Conservation (phyloP, 2,888 invertebrate genomes). For the Acleris literana region DNA sequence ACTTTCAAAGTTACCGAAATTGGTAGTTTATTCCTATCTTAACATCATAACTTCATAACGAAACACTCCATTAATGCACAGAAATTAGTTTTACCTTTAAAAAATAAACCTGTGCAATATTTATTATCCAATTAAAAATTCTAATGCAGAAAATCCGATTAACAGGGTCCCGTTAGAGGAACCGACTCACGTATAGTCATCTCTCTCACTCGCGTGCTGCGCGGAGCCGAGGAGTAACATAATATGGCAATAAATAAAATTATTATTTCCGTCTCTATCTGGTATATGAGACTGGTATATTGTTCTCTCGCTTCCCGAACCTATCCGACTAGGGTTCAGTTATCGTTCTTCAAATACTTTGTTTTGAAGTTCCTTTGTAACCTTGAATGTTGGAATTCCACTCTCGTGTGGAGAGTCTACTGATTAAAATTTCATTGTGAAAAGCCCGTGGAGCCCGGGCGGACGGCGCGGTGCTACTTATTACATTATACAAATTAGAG, state of each 20-base stretch:
- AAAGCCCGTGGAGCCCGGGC: conserved; percentile 23
- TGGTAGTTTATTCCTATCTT: too few relatives aligned
- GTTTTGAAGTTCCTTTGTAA: conserved; percentile 73
- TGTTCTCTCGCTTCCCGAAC: conserved; percentile 53
- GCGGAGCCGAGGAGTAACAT: conserved; percentile 62
- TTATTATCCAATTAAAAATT: conserved; percentile 50
- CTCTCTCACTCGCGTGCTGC: conserved; percentile 59
- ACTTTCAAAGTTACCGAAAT: too few relatives aligned
- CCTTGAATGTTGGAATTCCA: conserved; percentile 73
- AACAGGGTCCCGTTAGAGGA: conserved; percentile 49
- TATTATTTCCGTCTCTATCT: conserved; percentile 55
- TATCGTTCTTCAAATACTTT: conserved; percentile 78
- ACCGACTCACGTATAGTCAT: conserved; percentile 55
- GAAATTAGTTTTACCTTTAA: background rate
- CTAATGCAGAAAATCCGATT: conserved; percentile 54
- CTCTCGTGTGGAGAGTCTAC: conserved; percentile 44
- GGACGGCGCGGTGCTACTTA: conserved; percentile 11
- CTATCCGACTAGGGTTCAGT: conserved; percentile 62
- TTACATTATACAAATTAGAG: conserved; percentile 31
- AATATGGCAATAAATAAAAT: conserved; percentile 80
- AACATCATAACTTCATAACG: too few relatives aligned
- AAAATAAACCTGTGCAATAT: conserved; percentile 45
- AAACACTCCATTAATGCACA: background rate
- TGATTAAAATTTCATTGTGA: conserved; percentile 35
- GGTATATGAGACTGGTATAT: conserved; percentile 34